A percentile compares a stretch with the other conserved stretches of the same genome.
Evolutionary conservation across 2,797 vertebrate species (phyloP).

Genomic region (Betta splendens): DNA sequence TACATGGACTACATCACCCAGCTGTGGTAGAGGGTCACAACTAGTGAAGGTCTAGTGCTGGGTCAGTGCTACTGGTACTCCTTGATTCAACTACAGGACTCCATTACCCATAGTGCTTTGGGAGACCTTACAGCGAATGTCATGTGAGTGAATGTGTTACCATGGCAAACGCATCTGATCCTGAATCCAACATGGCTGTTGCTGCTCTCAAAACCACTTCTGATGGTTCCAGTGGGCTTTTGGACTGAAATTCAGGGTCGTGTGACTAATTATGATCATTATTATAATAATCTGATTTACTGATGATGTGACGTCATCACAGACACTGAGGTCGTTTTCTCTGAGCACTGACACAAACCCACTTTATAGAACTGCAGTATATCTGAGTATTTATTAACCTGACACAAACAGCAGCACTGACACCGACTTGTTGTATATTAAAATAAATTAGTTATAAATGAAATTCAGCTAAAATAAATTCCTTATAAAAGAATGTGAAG

Average conservation of each 20-base stretch:
- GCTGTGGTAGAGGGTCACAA: slow-evolving; percentile 1
- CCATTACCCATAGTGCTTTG: slow-evolving; percentile 41
- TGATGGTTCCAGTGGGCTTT: slow-evolving; percentile 14
- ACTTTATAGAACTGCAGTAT: background rate
- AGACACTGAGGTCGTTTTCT: slow-evolving; percentile 8
- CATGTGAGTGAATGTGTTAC: background rate
- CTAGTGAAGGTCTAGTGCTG: background rate
- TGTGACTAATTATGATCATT: slow-evolving; percentile 42
- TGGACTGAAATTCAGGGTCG: slow-evolving; percentile 49
- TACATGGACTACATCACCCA: slow-evolving; percentile 40
- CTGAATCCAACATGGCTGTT: slow-evolving; percentile 9
- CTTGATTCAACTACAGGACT: slow-evolving; percentile 13
- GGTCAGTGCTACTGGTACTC: slow-evolving; percentile 5
- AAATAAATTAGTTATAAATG: slow-evolving; percentile 48
- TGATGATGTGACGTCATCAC: slow-evolving; percentile 36
- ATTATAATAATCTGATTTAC: slow-evolving; percentile 14
- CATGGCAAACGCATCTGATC: slow-evolving; percentile 18
- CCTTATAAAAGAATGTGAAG: slow-evolving; percentile 34
- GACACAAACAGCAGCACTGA: background rate
- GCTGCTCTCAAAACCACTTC: slow-evolving; percentile 6
- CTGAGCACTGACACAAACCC: slow-evolving; percentile 32
- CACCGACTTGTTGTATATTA: slow-evolving; percentile 42
- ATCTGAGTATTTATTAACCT: slow-evolving; percentile 31
- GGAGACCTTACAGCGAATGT: slow-evolving; percentile 4
- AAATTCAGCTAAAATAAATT: slow-evolving; percentile 60